Percentiles rank a stretch among this genome's conserved stretches.
These are phyloP conservation scores for Sicus ferrugineus DNA, from an alignment of 2,888 invertebrate genomes.

Conservation along the genomic window DNA sequence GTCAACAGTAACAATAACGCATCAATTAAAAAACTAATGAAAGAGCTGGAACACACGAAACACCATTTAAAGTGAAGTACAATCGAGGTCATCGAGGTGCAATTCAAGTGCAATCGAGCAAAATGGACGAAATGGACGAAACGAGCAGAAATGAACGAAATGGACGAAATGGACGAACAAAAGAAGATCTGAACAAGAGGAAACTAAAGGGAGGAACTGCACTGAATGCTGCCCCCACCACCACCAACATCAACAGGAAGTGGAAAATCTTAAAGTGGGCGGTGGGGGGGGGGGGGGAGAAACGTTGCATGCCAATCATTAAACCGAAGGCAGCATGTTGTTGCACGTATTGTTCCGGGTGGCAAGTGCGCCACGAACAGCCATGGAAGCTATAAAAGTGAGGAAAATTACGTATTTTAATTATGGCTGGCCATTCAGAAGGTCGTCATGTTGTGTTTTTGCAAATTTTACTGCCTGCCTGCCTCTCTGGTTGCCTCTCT, in stretches of 20 bases:
- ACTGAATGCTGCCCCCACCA: too few species aligned
- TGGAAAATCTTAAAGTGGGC: not conserved
- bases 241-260: not conserved
- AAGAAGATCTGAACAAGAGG: not conserved
- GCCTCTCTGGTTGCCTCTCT: too few species aligned
- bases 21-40: too few species aligned
- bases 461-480: too few species aligned
- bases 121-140: not conserved
- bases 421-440: constrained; percentile 6
- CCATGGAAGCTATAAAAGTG: not conserved
- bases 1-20: constrained; percentile 2
- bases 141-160: not conserved
- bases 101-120: not conserved
- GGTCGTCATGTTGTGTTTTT: constrained; percentile 13
- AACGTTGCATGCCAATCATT: constrained; percentile 8
- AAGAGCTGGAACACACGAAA: too few species aligned
- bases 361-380: not conserved
- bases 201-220: not conserved
- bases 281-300: too few species aligned
- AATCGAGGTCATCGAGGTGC: not conserved
- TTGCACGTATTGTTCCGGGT: not conserved
- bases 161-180: not conserved
- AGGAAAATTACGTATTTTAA: constrained; percentile 26
- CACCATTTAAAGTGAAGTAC: constrained; percentile 6
- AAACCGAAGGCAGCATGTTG: not conserved